These are phyloP conservation scores for Rhyacophila brunnea DNA, from an alignment of 1,140 invertebrate genomes.

Conservation along the genomic window DNA sequence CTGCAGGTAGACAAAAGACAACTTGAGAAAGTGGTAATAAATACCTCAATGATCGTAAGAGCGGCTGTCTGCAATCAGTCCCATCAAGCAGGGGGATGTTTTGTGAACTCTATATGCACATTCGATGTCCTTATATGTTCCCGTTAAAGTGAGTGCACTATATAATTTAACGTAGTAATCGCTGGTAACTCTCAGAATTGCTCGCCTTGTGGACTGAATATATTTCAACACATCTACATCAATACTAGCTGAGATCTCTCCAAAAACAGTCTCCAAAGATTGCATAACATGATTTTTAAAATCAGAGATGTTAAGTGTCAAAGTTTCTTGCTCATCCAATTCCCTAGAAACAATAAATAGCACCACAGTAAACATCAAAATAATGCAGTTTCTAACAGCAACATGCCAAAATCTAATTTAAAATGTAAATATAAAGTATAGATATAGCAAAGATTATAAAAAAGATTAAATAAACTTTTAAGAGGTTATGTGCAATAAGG, in stretches of 20 bases:
- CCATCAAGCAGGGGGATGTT: slow-evolving; percentile 45
- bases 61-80: slow-evolving; percentile 42
- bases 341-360: slow-evolving; percentile 49
- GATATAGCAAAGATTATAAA: too few relatives aligned
- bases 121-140: slow-evolving; percentile 50
- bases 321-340: slow-evolving; percentile 42
- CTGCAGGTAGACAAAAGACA: too few relatives aligned
- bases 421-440: neutral
- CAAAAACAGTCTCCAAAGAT: slow-evolving; percentile 57
- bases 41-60: slow-evolving; percentile 39
- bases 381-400: neutral
- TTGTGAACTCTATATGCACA: slow-evolving; percentile 60
- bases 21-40: too few relatives aligned
- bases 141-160: slow-evolving; percentile 57
- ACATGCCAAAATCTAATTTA: neutral
- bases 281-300: slow-evolving; percentile 60
- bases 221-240: slow-evolving; percentile 62
- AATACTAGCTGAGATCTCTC: slow-evolving; percentile 56
- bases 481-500: neutral
- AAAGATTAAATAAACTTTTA: neutral
- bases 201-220: slow-evolving; percentile 46
- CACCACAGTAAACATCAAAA: too few relatives aligned
- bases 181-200: slow-evolving; percentile 57
- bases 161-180: slow-evolving; percentile 57
- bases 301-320: slow-evolving; percentile 47